These are phyloP conservation scores for Tylochromis polylepis DNA, from an alignment of 2,113 vertebrate genomes.

Conservation along the genomic window DNA sequence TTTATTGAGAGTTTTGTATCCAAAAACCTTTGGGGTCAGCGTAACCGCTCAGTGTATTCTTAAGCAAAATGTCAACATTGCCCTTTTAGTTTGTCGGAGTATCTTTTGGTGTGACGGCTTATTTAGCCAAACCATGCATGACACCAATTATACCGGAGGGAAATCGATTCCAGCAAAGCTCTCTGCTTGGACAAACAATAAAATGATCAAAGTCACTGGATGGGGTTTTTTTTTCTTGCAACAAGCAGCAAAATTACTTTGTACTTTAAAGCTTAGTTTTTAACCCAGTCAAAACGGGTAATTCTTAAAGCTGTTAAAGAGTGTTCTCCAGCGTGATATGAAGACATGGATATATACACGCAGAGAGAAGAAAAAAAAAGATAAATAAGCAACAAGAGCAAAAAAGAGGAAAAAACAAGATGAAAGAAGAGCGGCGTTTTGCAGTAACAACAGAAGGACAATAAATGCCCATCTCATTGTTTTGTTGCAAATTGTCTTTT, in stretches of 20 bases:
- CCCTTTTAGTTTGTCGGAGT: conserved; percentile 27
- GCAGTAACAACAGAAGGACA: background rate
- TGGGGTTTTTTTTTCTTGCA: background rate
- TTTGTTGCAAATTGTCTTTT: background rate
- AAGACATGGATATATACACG: background rate
- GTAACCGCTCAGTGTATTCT: conserved; percentile 20
- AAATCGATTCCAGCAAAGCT: conserved; percentile 53
- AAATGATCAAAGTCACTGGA: conserved; percentile 44
- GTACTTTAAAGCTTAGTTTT: conserved; percentile 16
- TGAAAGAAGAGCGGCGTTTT: background rate
- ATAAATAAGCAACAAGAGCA: background rate
- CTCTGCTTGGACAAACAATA: conserved; percentile 44
- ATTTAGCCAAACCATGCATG: conserved; percentile 57
- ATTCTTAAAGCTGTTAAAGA: conserved; percentile 7
- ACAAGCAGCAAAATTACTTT: conserved; percentile 22
- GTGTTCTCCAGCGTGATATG: background rate
- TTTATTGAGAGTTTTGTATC: background rate
- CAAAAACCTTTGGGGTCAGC: background rate
- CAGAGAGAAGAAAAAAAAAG: background rate
- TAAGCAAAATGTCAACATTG: conserved; percentile 29
- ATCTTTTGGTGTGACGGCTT: conserved; percentile 49
- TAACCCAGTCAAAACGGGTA: background rate
- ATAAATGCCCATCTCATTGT: background rate
- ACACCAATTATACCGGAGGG: conserved; percentile 54
- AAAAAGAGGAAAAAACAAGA: background rate